Percentiles rank a stretch among this genome's conserved stretches.
Conservation (phyloP, 2,888 invertebrate species). For the Lasius fuliginosus region DNA sequence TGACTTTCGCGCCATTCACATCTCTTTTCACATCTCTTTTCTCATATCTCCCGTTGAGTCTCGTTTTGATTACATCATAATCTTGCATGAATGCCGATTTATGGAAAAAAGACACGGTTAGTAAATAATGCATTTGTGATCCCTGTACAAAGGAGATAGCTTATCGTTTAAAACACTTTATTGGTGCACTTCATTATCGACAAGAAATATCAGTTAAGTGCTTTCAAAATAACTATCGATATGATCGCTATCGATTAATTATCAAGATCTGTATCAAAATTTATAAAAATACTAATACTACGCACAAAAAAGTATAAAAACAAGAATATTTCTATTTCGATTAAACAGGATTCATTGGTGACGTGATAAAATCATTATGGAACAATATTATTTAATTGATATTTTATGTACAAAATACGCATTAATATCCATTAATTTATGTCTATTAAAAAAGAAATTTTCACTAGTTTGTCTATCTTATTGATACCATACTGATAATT, state of each 20-base stretch:
- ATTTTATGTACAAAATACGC: slow-evolving; percentile 3
- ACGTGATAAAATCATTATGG: background rate
- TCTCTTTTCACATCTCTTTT: no score
- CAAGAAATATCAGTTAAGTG: slow-evolving; percentile 8
- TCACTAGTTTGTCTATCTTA: background rate
- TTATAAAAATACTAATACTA: background rate
- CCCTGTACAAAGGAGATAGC: background rate
- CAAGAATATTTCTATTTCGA: background rate
- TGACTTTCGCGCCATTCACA: slow-evolving; percentile 33
- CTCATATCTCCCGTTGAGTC: background rate
- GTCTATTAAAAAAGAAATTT: background rate
- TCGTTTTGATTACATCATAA: slow-evolving; percentile 1
- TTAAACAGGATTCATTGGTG: background rate
- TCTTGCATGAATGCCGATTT: background rate
- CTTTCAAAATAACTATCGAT: slow-evolving; percentile 11
- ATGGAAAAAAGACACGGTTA: background rate
- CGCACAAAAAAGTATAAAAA: background rate
- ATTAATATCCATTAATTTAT: background rate
- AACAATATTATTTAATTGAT: background rate
- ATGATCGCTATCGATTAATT: slow-evolving; percentile 16
- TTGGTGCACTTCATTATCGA: slow-evolving; percentile 32
- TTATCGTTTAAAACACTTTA: slow-evolving; percentile 46
- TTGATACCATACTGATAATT: background rate
- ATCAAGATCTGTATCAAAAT: background rate
- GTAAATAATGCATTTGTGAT: background rate